These are phyloP conservation scores for Onychorhynchus coronatus DNA, from an alignment of 2,113 vertebrate species.

Conservation along the genomic window DNA sequence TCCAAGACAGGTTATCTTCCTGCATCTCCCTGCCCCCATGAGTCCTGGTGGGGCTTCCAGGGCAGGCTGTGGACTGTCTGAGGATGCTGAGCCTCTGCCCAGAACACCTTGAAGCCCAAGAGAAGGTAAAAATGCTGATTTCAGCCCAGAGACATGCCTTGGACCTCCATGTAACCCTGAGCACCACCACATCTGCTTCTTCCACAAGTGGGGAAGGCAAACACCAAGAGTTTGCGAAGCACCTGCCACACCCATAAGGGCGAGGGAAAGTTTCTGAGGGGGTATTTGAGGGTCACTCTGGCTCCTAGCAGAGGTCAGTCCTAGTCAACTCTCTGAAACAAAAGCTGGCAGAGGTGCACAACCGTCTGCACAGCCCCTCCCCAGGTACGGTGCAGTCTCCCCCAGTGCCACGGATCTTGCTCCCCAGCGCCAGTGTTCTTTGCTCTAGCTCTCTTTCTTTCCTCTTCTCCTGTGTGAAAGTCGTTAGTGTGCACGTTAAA, in stretches of 20 bases:
- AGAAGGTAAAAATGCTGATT: neutral
- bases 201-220: neutral
- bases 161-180: neutral
- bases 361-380: no score
- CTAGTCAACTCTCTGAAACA: neutral
- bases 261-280: neutral
- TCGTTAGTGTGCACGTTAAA: neutral
- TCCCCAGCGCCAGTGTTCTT: neutral
- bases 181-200: neutral
- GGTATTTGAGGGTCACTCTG: neutral
- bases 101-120: neutral
- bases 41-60: neutral
- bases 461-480: neutral
- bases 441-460: neutral
- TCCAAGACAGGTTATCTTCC: neutral
- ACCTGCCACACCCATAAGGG: rapidly evolving
- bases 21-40: neutral
- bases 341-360: neutral
- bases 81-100: neutral
- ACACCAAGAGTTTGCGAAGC: neutral
- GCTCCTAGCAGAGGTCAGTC: neutral
- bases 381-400: rapidly evolving
- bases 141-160: no score
- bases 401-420: rapidly evolving
- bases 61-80: neutral